Conservation (phyloP, 2,797 vertebrate species). For the Cirrhinus mrigala region DNA sequence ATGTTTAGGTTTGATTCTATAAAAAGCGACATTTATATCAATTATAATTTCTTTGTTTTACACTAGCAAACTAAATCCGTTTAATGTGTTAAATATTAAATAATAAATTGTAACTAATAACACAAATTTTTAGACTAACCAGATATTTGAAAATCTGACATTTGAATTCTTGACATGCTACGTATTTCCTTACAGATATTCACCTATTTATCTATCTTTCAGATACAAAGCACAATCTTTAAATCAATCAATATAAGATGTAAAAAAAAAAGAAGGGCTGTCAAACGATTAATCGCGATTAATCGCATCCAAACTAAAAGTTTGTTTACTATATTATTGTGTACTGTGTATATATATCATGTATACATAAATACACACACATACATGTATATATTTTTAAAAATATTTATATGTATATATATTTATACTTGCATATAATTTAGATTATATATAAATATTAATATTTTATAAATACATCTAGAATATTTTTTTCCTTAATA, state of each 20-base stretch:
- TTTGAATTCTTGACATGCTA: background rate
- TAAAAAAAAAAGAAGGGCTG: no score
- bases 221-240: background rate
- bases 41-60: background rate
- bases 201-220: background rate
- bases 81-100: background rate
- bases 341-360: no score
- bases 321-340: no score
- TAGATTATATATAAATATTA: no score
- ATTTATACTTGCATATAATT: no score
- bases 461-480: no score
- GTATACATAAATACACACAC: no score
- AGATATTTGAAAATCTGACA: conserved; percentile 9
- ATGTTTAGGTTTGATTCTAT: background rate
- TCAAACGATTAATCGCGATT: no score
- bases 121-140: background rate
- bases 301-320: no score
- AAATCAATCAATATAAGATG: background rate
- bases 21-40: background rate
- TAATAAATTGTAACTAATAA: background rate
- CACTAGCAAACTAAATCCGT: background rate
- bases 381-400: no score
- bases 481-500: no score
- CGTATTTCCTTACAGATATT: background rate
- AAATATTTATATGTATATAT: no score